Evolutionary conservation across 1,140 invertebrate species (phyloP).

Genomic region (Bombus huntii): DNA sequence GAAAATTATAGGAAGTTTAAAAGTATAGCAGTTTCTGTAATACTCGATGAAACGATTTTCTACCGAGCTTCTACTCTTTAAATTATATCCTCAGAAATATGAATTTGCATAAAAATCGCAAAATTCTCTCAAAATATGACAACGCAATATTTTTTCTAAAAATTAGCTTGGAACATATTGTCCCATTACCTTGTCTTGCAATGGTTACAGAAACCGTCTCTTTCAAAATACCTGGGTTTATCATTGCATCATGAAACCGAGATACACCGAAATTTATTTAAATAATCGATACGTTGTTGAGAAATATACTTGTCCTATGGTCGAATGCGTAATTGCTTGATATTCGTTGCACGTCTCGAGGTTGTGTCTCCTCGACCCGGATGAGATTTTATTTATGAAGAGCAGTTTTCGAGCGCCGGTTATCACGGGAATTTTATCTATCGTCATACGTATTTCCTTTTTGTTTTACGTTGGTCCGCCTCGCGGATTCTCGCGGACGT

Average conservation of each 20-base stretch:
- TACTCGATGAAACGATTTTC: neutral
- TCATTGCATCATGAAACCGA: neutral
- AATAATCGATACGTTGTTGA: neutral
- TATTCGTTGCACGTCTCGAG: conserved; percentile 11
- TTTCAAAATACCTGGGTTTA: neutral
- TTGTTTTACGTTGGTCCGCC: neutral
- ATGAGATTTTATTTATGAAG: conserved; percentile 39
- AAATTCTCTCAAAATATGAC: neutral
- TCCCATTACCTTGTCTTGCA: neutral
- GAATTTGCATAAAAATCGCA: too few species aligned
- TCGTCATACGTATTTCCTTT: neutral
- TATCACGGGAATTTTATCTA: conserved; percentile 13
- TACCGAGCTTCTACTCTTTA: too few species aligned
- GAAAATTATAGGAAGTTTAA: neutral
- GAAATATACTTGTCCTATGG: neutral
- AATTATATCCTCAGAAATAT: too few species aligned
- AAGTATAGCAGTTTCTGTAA: neutral
- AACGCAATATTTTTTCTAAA: neutral
- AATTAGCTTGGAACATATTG: too few species aligned
- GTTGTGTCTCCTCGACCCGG: conserved; percentile 28
- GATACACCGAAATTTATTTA: neutral
- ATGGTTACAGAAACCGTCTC: neutral
- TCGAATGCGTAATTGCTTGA: neutral
- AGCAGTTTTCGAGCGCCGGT: neutral
- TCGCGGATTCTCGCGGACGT: neutral